Evolutionary conservation across 2,113 vertebrate genomes (phyloP).

Genomic region (Clinocottus analis): DNA sequence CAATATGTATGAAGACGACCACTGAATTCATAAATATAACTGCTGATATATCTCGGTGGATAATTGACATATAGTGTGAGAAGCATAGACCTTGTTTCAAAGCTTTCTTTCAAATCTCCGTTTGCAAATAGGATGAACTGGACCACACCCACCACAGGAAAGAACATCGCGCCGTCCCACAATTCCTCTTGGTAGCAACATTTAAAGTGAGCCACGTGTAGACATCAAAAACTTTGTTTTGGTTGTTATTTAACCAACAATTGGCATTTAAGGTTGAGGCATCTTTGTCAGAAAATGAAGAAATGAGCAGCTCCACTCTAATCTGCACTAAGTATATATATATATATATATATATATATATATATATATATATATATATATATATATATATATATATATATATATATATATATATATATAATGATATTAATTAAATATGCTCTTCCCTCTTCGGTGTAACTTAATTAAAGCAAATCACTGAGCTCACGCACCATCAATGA

Average conservation of each 20-base stretch:
- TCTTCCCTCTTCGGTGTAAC: slow-evolving; percentile 64
- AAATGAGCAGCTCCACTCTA: slow-evolving; percentile 51
- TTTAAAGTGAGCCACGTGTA: too few relatives aligned
- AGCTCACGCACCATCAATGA: slow-evolving; percentile 51
- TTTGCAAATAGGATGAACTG: too few relatives aligned
- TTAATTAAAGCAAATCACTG: slow-evolving; percentile 70
- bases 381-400: too few relatives aligned
- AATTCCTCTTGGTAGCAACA: too few relatives aligned
- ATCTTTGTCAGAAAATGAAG: slow-evolving; percentile 28
- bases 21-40: not conserved
- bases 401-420: too few relatives aligned
- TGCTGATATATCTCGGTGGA: not conserved
- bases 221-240: slow-evolving; percentile 10
- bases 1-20: not conserved
- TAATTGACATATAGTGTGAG: not conserved
- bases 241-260: slow-evolving; percentile 14
- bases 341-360: too few relatives aligned
- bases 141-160: too few relatives aligned
- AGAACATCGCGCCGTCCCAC: too few relatives aligned
- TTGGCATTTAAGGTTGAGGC: not conserved
- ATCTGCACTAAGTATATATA: slow-evolving; percentile 62
- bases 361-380: too few relatives aligned
- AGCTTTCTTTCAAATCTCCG: too few relatives aligned
- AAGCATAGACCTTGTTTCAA: not conserved
- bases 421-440: slow-evolving; percentile 66